phyloP scores from a whole-genome alignment of 2,888 invertebrate genomes.

The Lamproptera curius region DNA sequence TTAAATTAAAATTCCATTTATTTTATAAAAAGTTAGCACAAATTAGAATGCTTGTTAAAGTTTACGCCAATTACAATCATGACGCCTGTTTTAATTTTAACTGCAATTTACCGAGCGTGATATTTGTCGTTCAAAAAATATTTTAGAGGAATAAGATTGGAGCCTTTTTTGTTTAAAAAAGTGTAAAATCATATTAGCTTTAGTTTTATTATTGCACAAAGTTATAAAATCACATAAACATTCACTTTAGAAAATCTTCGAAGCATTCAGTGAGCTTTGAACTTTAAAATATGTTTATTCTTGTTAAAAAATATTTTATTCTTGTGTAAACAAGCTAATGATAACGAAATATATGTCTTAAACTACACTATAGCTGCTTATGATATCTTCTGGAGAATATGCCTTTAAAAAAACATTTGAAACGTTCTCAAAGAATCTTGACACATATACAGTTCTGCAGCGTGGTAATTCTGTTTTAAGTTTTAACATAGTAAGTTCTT shows the following conservation, averaged over 20 bases:
- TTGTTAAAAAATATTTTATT: not conserved
- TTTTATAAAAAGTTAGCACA: too few relatives aligned
- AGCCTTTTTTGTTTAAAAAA: too few relatives aligned
- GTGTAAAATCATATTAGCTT: not conserved
- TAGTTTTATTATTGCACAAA: not conserved
- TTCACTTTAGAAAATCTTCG: not conserved
- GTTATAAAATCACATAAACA: not conserved
- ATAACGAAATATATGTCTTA: not conserved
- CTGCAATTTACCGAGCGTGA: slow-evolving; percentile 2
- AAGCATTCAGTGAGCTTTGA: not conserved
- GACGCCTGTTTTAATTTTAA: slow-evolving; percentile 1
- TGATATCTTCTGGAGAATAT: slow-evolving; percentile 2
- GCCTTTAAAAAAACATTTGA: slow-evolving; percentile 14
- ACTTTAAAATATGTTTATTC: not conserved
- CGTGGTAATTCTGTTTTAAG: slow-evolving; percentile 20
- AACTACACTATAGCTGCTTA: not conserved
- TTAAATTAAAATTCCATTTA: too few relatives aligned
- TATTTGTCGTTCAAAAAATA: not conserved
- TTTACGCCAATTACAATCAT: too few relatives aligned
- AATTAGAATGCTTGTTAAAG: too few relatives aligned
- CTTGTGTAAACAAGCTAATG: not conserved
- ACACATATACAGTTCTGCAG: slow-evolving; percentile 19
- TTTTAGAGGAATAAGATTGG: too few relatives aligned
- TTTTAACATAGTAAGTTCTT: slow-evolving; percentile 7
- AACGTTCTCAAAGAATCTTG: slow-evolving; percentile 19